Percentiles rank a stretch among this genome's conserved stretches.
phyloP scores from a whole-genome alignment of 2,113 vertebrate species.

The Nesogale talazaci region DNA sequence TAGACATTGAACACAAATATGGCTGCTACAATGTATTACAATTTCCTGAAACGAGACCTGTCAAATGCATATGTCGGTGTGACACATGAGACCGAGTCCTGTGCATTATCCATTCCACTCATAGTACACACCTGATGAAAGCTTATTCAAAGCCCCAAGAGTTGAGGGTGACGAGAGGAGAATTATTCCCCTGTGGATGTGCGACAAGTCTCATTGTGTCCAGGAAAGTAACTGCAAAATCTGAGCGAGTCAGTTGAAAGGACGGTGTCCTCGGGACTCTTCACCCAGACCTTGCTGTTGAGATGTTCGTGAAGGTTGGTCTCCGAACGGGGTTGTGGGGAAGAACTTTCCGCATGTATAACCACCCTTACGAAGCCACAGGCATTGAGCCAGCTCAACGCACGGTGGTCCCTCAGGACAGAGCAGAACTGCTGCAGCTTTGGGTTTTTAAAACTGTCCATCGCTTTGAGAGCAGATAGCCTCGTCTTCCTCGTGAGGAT shows the following conservation, averaged over 20 bases:
- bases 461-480: no score
- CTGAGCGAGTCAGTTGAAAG: not conserved
- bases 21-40: not conserved
- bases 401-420: no score
- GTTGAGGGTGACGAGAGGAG: not conserved
- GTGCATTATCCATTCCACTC: not conserved
- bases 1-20: not conserved
- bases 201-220: not conserved
- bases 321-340: not conserved
- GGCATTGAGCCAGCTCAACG: no score
- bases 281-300: not conserved
- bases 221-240: not conserved
- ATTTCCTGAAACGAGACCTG: conserved; percentile 13
- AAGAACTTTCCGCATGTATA: no score
- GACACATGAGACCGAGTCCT: not conserved
- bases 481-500: no score
- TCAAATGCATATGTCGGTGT: not conserved
- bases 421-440: no score
- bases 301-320: not conserved
- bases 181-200: not conserved
- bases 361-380: no score
- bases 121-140: not conserved
- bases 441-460: no score
- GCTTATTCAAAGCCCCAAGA: not conserved
- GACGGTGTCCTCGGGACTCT: not conserved